phyloP scores from a whole-genome alignment of 1,140 invertebrate genomes.

The Trichonephila clavipes region DNA sequence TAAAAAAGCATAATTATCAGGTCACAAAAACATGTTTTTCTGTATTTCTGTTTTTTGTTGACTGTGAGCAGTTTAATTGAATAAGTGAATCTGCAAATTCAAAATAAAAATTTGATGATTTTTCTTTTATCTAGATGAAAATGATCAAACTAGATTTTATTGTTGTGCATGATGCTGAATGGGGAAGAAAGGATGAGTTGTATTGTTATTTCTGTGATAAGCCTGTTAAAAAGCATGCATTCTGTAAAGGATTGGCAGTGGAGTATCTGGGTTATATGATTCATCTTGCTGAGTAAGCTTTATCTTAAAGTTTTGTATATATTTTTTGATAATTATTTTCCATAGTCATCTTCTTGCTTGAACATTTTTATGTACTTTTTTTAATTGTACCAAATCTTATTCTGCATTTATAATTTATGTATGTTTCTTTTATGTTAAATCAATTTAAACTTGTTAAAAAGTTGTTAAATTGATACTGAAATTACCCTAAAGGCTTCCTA shows the following conservation, averaged over 20 bases:
- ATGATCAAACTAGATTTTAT: not conserved
- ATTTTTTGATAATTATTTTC: no score
- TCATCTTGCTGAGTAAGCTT: slow-evolving; percentile 13
- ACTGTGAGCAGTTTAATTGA: not conserved
- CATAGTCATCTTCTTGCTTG: no score
- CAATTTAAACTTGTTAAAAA: no score
- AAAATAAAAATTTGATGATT: not conserved
- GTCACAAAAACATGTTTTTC: not conserved
- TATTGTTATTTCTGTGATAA: slow-evolving; percentile 51
- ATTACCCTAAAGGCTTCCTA: no score
- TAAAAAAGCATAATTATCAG: no score
- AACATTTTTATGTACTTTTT: no score
- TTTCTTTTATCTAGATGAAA: slow-evolving; percentile 28
- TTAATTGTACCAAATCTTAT: no score
- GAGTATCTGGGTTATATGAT: slow-evolving; percentile 23
- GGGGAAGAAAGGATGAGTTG: not conserved
- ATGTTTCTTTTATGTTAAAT: no score
- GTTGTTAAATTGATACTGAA: no score
- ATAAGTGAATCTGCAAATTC: not conserved
- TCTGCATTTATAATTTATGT: no score
- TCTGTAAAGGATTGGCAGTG: slow-evolving; percentile 1
- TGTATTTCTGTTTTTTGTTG: not conserved
- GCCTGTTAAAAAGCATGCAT: slow-evolving; percentile 9
- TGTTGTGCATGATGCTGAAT: slow-evolving; percentile 41
- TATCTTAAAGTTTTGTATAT: no score